These are phyloP conservation scores for Psylliodes chrysocephalus DNA, from an alignment of 2,888 invertebrate species.

Conservation along the genomic window DNA sequence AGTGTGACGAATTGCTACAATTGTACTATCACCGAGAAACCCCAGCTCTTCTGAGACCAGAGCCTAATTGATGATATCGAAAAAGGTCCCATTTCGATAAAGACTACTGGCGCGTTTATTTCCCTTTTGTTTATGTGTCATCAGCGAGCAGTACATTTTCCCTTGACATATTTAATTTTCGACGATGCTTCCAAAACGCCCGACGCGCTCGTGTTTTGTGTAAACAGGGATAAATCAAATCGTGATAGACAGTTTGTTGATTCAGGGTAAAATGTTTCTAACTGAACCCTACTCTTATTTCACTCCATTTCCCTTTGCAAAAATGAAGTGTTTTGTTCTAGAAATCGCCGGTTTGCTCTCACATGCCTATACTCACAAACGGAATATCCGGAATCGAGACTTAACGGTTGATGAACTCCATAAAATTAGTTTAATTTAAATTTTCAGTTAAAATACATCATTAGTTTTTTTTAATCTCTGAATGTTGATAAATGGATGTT, in stretches of 20 bases:
- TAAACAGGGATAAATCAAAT: constrained; percentile 47
- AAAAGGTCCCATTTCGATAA: constrained; percentile 3
- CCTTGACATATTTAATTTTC: constrained; percentile 44
- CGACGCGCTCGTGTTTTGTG: constrained; percentile 36
- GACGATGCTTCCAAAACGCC: constrained; percentile 31
- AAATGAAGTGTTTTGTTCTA: constrained; percentile 23
- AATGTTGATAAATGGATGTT: too few relatives aligned
- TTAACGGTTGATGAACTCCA: too few relatives aligned
- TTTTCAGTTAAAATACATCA: too few relatives aligned
- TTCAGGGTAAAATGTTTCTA: constrained; percentile 37
- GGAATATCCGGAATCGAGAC: too few relatives aligned
- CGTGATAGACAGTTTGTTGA: constrained; percentile 46
- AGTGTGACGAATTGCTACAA: too few relatives aligned
- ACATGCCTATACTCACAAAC: neutral
- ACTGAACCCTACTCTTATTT: constrained; percentile 24
- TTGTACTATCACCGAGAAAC: too few relatives aligned
- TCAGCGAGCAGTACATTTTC: constrained; percentile 37
- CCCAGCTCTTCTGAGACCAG: too few relatives aligned
- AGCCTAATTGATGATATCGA: neutral
- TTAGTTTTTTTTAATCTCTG: too few relatives aligned
- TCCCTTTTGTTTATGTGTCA: constrained; percentile 32
- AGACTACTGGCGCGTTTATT: constrained; percentile 12
- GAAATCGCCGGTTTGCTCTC: constrained; percentile 1
- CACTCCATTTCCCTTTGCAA: constrained; percentile 17
- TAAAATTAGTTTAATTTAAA: too few relatives aligned